These are phyloP conservation scores for Aphelenchoides bicaudatus DNA, from an alignment of 2,888 invertebrate genomes.

Conservation along the genomic window DNA sequence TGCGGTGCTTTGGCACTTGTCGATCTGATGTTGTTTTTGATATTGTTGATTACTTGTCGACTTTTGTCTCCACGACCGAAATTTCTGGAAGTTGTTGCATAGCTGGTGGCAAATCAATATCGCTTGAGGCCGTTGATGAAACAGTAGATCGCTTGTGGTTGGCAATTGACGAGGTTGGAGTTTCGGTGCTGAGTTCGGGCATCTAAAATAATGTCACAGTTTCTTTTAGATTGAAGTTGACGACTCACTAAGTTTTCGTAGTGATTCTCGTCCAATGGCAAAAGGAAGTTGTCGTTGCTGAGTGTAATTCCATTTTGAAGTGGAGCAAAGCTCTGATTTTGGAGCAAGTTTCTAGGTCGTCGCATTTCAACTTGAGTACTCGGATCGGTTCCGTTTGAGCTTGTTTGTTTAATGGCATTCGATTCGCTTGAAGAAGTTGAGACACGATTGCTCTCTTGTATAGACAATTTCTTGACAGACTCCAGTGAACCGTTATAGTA, in stretches of 20 bases:
- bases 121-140: conserved; percentile 18
- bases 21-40: too few species aligned
- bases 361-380: background rate
- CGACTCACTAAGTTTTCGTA: background rate
- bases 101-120: conserved; percentile 19
- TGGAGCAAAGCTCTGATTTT: too few species aligned
- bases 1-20: background rate
- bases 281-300: background rate
- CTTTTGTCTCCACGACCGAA: background rate
- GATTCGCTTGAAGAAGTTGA: too few species aligned
- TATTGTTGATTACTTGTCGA: too few species aligned
- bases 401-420: too few species aligned
- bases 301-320: too few species aligned
- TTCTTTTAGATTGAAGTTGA: background rate
- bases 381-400: too few species aligned
- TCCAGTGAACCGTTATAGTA: background rate
- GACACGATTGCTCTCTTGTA: background rate
- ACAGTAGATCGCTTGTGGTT: conserved; percentile 9
- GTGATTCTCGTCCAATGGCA: conserved; percentile 8
- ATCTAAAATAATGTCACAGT: background rate
- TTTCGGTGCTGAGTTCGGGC: background rate
- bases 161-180: background rate
- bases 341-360: conserved; percentile 2
- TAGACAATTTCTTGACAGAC: background rate
- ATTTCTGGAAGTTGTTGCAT: conserved; percentile 16